Evolutionary conservation across 2,113 vertebrate species (phyloP).

Genomic region (Ciconia stormi): DNA sequence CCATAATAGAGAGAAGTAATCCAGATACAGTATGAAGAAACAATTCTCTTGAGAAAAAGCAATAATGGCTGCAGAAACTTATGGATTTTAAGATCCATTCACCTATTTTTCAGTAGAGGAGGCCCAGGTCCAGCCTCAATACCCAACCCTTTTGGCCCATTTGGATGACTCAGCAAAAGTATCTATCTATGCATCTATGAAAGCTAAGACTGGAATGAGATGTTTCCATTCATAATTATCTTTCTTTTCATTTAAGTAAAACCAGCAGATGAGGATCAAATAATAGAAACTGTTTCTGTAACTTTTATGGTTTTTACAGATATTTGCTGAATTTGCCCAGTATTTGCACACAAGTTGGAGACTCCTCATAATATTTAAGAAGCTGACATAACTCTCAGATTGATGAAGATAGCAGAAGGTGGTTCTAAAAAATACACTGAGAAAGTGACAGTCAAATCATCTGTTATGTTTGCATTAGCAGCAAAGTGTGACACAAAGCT

Average conservation of each 20-base stretch:
- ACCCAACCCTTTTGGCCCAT: background rate
- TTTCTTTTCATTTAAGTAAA: background rate
- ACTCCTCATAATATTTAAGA: background rate
- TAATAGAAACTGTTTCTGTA: background rate
- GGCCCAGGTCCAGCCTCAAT: background rate
- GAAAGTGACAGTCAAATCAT: constrained; percentile 15
- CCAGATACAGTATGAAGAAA: background rate
- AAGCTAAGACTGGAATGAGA: background rate
- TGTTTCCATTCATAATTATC: background rate
- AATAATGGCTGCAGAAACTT: background rate
- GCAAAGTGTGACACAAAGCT: background rate
- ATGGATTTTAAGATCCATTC: background rate
- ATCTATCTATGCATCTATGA: background rate
- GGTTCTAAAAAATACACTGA: background rate
- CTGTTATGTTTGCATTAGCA: constrained; percentile 1
- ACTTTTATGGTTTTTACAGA: background rate
- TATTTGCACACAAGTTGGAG: background rate
- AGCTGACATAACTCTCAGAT: background rate
- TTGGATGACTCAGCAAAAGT: background rate
- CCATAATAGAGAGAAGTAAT: background rate
- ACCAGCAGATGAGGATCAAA: background rate
- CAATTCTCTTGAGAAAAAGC: background rate
- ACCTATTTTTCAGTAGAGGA: background rate
- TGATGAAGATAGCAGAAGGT: constrained; percentile 1
- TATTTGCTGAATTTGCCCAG: background rate